Base-by-base conservation (phyloP, 2,888 invertebrate genomes). In the Rosalia funebris region DNA sequence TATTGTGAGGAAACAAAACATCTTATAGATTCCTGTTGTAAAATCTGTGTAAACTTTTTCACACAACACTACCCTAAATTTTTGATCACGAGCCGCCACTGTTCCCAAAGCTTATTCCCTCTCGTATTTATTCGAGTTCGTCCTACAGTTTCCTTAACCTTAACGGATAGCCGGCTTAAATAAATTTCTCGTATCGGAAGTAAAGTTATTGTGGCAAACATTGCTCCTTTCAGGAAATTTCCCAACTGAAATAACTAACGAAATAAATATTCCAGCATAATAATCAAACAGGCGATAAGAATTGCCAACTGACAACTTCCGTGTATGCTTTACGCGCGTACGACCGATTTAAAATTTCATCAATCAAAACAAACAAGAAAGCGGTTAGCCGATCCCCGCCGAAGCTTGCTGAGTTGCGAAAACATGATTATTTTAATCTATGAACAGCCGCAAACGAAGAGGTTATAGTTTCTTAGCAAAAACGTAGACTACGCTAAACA, bases 251-350 rank as follows among this genome's bases (percentile, higher is more conserved):
- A 50, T 15, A 39, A 59, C 57, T 61, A 52, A 57, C 57, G 50
- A 47, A 59, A 58, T 61, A 64, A 61, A 61, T 59, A 57, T 62
- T 52, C 53, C 50, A 53, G 47, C 63, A 53, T 64, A 55, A 50
- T 60, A 60, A 57, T 61, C 60, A 56, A 59, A 48, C 36, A 41
- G 54, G 50, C 56, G 60, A 64, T 64, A 66, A 64, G 63, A 55
- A 62, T 62, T 60, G 63, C 58, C 60, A 56, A 44, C 50, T 61
- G 65, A 63, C 65, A 60, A 60, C 63, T 66, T 66, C 66, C 66
- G 63, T 48, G 44, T 65, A 41, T 56, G 54, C 55, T 59, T 60
- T n/a, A 31, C 31, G 16, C 32, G 48, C 48, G 12, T 32, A 39
- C 52, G 20, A 17, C 31, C 52, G 17, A 42, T 53, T 42, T 10